Base-by-base conservation (phyloP, 2,888 invertebrate genomes). In the Machimus rusticus region DNA sequence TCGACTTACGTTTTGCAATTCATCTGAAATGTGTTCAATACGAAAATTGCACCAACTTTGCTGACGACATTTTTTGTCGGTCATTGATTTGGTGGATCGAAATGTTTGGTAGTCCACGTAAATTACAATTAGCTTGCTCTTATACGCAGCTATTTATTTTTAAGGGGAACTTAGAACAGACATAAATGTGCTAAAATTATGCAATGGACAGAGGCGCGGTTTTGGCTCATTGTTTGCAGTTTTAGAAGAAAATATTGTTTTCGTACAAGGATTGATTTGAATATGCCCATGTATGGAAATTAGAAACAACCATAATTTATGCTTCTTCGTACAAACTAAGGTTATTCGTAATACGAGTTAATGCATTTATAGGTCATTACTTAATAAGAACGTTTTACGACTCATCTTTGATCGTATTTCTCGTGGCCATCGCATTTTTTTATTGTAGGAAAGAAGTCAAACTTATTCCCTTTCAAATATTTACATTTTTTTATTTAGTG, bases 1-100 rank as follows among this genome's bases (percentile, higher is more conserved):
- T 23, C 66, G 66, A 76, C 5, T 34, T 34, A 76, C 76, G 28
- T 79, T 79, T 79, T 79, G 79, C 46, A 79, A 79, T 79, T 37
- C 43, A 78, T 37, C 66, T 28, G 28, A 12, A 46, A 66, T 66
- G 46, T 79, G 51, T 31, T 51, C 46, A 43, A 79, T 79, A 34
- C 51, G 51, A 51, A 79, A 51, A 79, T 79, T 46, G 16, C 39
- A 79, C 31, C 31, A 79, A 51, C 23, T 66, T 66, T 23, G 28
- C 23, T 23, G 66, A 66, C 66, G 23, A 28, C 66, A 66, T 66
- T 23, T 66, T 66, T 66, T 66, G 66, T 66, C 66, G 66, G 66
- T 66, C 66, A 66, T 23, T 66, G 66, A 66, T 66, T 39, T 66
- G 66, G 12, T 66, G 66, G 12, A 23, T n/a, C 28, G 66, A 66